Conservation (phyloP, 1,140 invertebrate species). For the Phymastichus coffea region DNA sequence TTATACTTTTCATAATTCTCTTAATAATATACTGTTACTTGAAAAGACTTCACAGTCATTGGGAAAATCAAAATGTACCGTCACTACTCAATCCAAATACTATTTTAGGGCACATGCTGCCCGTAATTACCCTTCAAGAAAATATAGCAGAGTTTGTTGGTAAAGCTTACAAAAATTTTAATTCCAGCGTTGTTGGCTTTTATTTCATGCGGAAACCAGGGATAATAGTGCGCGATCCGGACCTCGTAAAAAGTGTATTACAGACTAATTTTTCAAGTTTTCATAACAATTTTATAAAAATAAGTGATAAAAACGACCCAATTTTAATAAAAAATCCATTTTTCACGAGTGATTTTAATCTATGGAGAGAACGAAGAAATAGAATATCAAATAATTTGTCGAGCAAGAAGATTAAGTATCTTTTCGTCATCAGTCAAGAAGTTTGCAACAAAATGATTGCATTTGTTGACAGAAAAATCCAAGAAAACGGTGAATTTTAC, state of each 20-base stretch:
- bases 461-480: neutral
- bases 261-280: conserved; percentile 41
- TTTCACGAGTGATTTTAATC: conserved; percentile 33
- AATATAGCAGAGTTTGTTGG: conserved; percentile 13
- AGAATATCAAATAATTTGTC: neutral
- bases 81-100: conserved; percentile 31
- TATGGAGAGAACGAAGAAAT: conserved; percentile 18
- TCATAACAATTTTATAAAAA: conserved; percentile 20
- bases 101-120: conserved; percentile 36
- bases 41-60: conserved; percentile 44
- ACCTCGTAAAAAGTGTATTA: conserved; percentile 38
- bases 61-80: too few relatives aligned
- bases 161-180: conserved; percentile 25
- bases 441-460: neutral
- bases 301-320: conserved; percentile 25
- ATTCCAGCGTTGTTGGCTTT: conserved; percentile 36
- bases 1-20: too few relatives aligned
- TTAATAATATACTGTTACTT: conserved; percentile 13
- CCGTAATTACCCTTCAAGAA: conserved; percentile 12
- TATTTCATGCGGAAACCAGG: conserved; percentile 31
- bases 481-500: neutral
- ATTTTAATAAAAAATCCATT: conserved; percentile 38
- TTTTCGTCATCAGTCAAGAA: neutral
- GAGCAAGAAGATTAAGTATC: neutral
- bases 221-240: conserved; percentile 40